Conservation (phyloP, 2,797 vertebrate genomes). For the Astyanax mexicanus region DNA sequence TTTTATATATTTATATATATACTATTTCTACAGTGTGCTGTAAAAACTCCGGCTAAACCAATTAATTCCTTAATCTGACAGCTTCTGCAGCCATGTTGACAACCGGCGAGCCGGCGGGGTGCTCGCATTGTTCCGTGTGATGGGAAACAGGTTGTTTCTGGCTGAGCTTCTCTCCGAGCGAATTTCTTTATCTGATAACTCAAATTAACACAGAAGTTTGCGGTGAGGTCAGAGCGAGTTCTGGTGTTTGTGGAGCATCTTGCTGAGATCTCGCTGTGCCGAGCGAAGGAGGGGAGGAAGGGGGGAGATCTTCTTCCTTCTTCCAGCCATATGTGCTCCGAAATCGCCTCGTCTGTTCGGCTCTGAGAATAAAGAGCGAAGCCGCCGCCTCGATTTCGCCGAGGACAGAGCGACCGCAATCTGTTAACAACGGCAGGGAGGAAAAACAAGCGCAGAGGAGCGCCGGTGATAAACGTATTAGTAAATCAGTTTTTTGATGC, state of each 20-base stretch:
- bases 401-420: conserved; percentile 30
- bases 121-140: conserved; percentile 46
- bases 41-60: conserved; percentile 32
- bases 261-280: conserved; percentile 39
- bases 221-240: conserved; percentile 39
- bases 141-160: conserved; percentile 50
- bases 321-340: conserved; percentile 53
- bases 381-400: background rate
- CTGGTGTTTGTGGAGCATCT: conserved; percentile 31
- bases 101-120: conserved; percentile 42
- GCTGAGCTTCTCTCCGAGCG: background rate
- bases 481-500: no score
- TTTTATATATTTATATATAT: no score
- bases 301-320: no score
- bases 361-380: conserved; percentile 29
- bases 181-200: conserved; percentile 39
- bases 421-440: conserved; percentile 45
- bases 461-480: background rate
- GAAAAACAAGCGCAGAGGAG: conserved; percentile 16
- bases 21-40: no score
- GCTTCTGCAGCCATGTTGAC: conserved; percentile 38
- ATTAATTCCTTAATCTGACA: conserved; percentile 28
- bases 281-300: background rate
- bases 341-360: conserved; percentile 27
- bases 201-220: conserved; percentile 43